Evolutionary conservation across 2,797 vertebrate species (phyloP), one percentile per base, ranked within the genome.

Genomic region (Taenioides sp.): DNA sequence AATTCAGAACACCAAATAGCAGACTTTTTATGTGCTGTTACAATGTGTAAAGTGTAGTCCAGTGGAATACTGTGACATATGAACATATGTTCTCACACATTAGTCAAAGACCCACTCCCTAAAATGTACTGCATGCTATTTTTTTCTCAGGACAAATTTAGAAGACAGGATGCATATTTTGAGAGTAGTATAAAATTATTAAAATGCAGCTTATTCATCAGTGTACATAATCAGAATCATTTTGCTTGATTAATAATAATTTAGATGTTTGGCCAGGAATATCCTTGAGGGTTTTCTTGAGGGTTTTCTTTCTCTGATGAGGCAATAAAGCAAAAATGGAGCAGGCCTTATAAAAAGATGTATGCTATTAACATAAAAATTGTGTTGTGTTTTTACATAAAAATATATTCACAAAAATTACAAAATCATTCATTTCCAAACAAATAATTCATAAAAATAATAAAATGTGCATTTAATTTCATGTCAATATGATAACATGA

Each of bases 131-230:
- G 73, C 75, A 79, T 78, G 78, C 78, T 84, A 76, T 91, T 89
- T 91, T 54, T 90, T 77, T 78, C 77, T 72, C 78, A 67, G 6
- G 69, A 81, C 75, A 89, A 83, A 87, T 88, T 86, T 84, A 88
- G 80, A 75, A 71, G 73, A 49, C 31, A 55, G 73, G 72, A 54
- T 65, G 55, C 34, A 57, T 73, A 77, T 27, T 63, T 63, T 63
- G 20, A 50, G 40, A 65, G 49, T 58, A 10, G 58, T 11, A 14
- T 6, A 66, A 69, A 82, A 64, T 71, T 69, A 28, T 65, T 70
- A 73, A 80, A 82, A 77, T 75, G 70, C 27, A 67, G 31, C 23
- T 40, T 58, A 31, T 68, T 67, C 50, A 63, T 75, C 68, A 74
- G 65, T 28, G 66, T 25, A 74, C 47, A 68, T 55, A 67, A 65